Base-by-base conservation (phyloP, 2,113 vertebrate species). In the Austrofundulus limnaeus region DNA sequence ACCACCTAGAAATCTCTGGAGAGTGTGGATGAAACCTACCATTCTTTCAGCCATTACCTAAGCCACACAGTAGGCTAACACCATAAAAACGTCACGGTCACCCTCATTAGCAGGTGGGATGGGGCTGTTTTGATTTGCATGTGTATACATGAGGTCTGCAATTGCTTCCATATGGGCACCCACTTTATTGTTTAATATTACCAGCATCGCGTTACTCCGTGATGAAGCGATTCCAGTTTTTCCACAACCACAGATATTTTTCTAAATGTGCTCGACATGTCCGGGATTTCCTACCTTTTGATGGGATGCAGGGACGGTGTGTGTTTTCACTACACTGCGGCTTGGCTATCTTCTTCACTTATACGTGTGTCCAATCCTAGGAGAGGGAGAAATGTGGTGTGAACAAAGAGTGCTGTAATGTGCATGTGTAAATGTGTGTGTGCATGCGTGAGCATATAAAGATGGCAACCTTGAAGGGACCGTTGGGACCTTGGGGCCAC, bases 131-230 rank as follows among this genome's bases (percentile, higher is more conserved):
- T 87, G 68, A 83, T 85, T 87, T 83, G 77, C 84, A 81, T 42
- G 66, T 75, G 72, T 51, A 60, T 55, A 72, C 80, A 82, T 42
- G 21, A 53, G 77, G 67, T 59, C 75, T n/a, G 13, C 60, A 56
- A 91, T 92, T 76, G 80, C 78, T 91, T 92, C 91, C 90, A 92
- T 87, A 89, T 91, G 92, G 81, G 72, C 79, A 60, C 69, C 70
- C n/a, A 70, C 67, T 81, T 89, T 72, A 75, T 86, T 82, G 82
- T 84, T 83, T 85, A 86, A 90, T 90, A 84, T 81, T 88, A 81
- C 73, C 70, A 76, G 87, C 84, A 87, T 90, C 80, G 61, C 68
- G 70, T 93, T 91, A 88, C 89, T 63, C 73, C 16, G 17, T 75
- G 78, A 87, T 79, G 87, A 89, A 88, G 88, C 83, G 80, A 89